Conservation (phyloP, 1,140 invertebrate genomes). For the Diorhabda carinulata region DNA sequence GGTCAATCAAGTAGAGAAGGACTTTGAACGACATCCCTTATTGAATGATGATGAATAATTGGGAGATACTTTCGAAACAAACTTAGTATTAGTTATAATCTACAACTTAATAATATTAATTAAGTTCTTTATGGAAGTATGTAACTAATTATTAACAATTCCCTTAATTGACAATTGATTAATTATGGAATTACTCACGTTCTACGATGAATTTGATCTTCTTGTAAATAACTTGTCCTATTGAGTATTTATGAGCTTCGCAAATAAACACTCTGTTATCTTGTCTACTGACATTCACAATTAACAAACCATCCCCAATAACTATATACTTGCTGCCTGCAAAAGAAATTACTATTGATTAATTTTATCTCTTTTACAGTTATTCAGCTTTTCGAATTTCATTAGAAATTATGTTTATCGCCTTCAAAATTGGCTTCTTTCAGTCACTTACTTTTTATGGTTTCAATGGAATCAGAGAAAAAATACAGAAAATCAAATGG, state of each 20-base stretch:
- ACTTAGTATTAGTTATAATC: too few species aligned
- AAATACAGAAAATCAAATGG: too few species aligned
- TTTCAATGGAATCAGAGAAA: too few species aligned
- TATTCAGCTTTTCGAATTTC: not conserved
- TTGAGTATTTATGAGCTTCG: slow-evolving; percentile 19
- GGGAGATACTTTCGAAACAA: too few species aligned
- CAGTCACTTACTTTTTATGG: not conserved
- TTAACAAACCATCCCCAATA: slow-evolving; percentile 28
- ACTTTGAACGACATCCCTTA: too few species aligned
- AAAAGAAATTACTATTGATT: slow-evolving; percentile 12
- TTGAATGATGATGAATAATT: too few species aligned
- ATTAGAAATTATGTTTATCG: not conserved
- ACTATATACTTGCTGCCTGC: slow-evolving; percentile 20
- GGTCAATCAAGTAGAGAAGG: too few species aligned
- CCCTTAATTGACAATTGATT: not conserved
- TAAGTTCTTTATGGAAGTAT: too few species aligned
- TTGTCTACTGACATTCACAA: slow-evolving; percentile 22
- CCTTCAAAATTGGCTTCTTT: not conserved
- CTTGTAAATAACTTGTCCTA: slow-evolving; percentile 18
- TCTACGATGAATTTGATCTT: slow-evolving; percentile 25
- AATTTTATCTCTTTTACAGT: not conserved
- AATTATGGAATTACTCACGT: slow-evolving; percentile 24
- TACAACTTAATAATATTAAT: too few species aligned
- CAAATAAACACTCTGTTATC: slow-evolving; percentile 25
- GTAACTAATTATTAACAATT: not conserved